Evolutionary conservation across 2,797 vertebrate genomes (phyloP).

Genomic region (Otolemur crassicaudatus): DNA sequence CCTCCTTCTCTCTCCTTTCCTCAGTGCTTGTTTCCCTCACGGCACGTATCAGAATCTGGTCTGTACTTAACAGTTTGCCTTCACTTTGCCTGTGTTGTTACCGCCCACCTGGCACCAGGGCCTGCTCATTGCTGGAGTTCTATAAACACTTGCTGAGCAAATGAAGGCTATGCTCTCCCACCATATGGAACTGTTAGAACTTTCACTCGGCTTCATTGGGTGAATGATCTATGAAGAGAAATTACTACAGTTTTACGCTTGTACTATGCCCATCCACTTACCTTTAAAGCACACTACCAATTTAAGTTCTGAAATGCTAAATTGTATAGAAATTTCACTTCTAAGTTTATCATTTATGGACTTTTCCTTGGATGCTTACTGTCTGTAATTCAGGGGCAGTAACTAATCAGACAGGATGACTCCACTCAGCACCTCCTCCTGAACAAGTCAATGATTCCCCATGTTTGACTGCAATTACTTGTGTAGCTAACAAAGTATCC

Average conservation of each 20-base stretch:
- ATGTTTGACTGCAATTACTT: background rate
- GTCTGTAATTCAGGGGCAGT: background rate
- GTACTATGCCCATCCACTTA: background rate
- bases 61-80: background rate
- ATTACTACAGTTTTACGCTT: background rate
- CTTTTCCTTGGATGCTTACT: slow-evolving; percentile 4
- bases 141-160: background rate
- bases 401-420: slow-evolving; percentile 24
- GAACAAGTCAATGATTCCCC: slow-evolving; percentile 8
- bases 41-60: background rate
- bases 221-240: background rate
- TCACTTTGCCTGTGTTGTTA: background rate
- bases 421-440: background rate
- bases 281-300: background rate
- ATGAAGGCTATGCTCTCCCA: background rate
- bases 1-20: background rate
- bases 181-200: background rate
- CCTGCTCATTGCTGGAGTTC: background rate
- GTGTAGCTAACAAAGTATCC: background rate
- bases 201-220: background rate
- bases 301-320: slow-evolving; percentile 8
- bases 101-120: background rate
- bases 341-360: slow-evolving; percentile 34
- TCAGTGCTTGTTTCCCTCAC: background rate
- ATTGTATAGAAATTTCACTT: background rate